A percentile compares a stretch with the other conserved stretches of the same genome.
Conservation (phyloP, 2,888 invertebrate species). For the Eledona agricola region DNA sequence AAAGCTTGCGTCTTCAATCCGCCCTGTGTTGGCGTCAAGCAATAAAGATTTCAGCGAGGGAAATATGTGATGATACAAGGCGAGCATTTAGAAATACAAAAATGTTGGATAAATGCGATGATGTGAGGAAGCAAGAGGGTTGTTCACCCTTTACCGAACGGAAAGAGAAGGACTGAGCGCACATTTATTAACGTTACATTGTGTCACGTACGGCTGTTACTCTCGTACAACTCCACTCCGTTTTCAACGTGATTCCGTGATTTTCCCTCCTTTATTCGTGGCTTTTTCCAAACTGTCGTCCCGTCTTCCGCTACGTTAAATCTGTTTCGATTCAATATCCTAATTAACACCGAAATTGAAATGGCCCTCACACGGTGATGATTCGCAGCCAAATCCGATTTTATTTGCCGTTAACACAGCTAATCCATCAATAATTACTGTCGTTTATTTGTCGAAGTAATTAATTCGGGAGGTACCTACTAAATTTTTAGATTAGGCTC, state of each 20-base stretch:
- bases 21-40: conserved; percentile 31
- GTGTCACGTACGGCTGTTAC: conserved; percentile 52
- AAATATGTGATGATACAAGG: conserved; percentile 46
- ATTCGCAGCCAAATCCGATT: conserved; percentile 8
- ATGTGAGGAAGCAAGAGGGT: conserved; percentile 1
- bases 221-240: conserved; percentile 41
- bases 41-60: conserved; percentile 43
- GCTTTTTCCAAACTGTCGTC: conserved; percentile 17
- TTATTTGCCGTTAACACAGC: conserved; percentile 8
- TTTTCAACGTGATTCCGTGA: conserved; percentile 47
- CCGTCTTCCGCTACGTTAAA: conserved; percentile 5
- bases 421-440: conserved; percentile 10
- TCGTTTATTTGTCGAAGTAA: conserved; percentile 24
- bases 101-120: conserved; percentile 28
- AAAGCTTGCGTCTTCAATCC: no score
- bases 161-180: conserved; percentile 24
- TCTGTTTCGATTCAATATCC: not conserved
- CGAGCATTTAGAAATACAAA: conserved; percentile 32
- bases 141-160: no score
- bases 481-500: no score
- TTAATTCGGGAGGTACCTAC: no score
- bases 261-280: conserved; percentile 40
- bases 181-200: conserved; percentile 48
- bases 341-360: conserved; percentile 20
- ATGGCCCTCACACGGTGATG: conserved; percentile 10